Evolutionary conservation across 2,888 invertebrate genomes (phyloP).

Genomic region (Nomada goodeniana): DNA sequence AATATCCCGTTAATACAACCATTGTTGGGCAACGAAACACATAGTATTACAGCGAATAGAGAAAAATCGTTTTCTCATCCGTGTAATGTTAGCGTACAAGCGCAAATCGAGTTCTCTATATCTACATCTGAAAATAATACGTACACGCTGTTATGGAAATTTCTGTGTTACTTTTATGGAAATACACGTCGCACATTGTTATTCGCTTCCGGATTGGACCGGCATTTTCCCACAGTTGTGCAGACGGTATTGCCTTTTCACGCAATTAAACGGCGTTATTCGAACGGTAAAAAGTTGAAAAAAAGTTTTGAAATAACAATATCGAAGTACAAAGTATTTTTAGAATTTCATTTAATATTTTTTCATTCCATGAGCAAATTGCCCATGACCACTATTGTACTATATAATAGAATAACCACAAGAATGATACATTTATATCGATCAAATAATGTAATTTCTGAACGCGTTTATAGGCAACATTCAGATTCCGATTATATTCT

Average conservation of each 20-base stretch:
- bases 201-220: background rate
- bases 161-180: conserved; percentile 30
- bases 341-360: background rate
- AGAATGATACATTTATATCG: too few species aligned
- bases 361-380: background rate
- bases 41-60: conserved; percentile 19
- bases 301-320: background rate
- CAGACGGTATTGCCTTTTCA: conserved; percentile 10
- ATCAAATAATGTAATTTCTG: too few species aligned
- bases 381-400: too few species aligned
- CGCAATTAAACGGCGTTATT: conserved; percentile 21
- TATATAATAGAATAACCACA: too few species aligned
- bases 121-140: conserved; percentile 40
- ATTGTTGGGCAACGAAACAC: conserved; percentile 6
- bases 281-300: background rate
- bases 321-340: too few species aligned
- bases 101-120: conserved; percentile 38
- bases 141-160: conserved; percentile 34
- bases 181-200: conserved; percentile 3
- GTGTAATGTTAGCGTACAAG: conserved; percentile 26
- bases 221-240: conserved; percentile 22
- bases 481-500: too few species aligned
- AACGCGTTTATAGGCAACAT: too few species aligned
- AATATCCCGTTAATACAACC: conserved; percentile 19
- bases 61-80: conserved; percentile 32